Percentiles rank a stretch among this genome's conserved stretches.
Conservation (phyloP, 2,888 invertebrate species). For the Matsumyia berberina region DNA sequence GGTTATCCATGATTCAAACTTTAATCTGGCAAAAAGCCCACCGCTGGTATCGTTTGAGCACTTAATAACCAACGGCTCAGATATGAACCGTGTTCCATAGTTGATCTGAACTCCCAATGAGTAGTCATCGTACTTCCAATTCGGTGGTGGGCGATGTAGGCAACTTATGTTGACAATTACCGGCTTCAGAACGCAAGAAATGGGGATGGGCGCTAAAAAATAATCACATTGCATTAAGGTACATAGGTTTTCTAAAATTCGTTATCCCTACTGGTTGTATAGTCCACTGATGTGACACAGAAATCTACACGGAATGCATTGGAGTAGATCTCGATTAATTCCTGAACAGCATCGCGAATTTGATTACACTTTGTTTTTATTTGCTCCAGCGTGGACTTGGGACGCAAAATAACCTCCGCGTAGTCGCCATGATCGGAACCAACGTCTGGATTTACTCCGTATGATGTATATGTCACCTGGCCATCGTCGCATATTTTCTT, state of each 20-base stretch:
- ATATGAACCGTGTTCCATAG: constrained; percentile 92
- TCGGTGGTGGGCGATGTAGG: constrained; percentile 90
- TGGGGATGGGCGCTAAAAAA: constrained; percentile 87
- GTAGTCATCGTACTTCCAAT: constrained; percentile 94
- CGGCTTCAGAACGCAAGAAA: constrained; percentile 90
- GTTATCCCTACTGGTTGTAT: constrained; percentile 85
- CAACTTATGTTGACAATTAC: constrained; percentile 93
- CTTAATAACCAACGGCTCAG: constrained; percentile 89
- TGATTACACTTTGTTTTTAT: constrained; percentile 89
- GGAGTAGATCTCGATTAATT: constrained; percentile 93
- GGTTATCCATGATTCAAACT: constrained; percentile 94
- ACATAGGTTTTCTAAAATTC: background rate
- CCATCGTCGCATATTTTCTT: constrained; percentile 82
- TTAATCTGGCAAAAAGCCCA: constrained; percentile 92
- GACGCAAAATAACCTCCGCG: constrained; percentile 88
- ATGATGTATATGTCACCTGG: constrained; percentile 79
- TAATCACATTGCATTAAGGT: constrained; percentile 23
- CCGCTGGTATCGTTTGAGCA: constrained; percentile 88
- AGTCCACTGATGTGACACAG: constrained; percentile 87
- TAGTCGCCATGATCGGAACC: constrained; percentile 89
- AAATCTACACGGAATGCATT: constrained; percentile 94
- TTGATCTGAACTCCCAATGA: constrained; percentile 93
- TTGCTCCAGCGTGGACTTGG: constrained; percentile 86
- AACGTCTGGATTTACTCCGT: constrained; percentile 86
- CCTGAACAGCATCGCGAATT: constrained; percentile 91